phyloP scores from a whole-genome alignment of 2,888 invertebrate species.

The Candidula unifasciata region DNA sequence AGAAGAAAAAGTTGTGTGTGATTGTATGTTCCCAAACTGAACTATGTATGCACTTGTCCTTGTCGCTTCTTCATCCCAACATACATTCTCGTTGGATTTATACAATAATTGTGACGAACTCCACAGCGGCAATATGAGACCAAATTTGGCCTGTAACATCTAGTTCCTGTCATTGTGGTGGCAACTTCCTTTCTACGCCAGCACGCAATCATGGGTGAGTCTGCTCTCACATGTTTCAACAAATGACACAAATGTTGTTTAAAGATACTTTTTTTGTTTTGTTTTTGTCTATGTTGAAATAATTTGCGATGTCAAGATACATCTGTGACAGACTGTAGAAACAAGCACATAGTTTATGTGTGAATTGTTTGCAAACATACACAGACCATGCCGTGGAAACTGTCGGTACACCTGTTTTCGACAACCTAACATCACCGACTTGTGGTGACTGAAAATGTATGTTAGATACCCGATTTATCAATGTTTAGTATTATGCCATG shows the following conservation, averaged over 20 bases:
- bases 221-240: slow-evolving; percentile 26
- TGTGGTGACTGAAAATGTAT: too few species aligned
- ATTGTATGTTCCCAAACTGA: too few species aligned
- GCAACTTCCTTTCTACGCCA: slow-evolving; percentile 23
- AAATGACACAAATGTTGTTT: not conserved
- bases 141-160: too few species aligned
- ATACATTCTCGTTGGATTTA: too few species aligned
- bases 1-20: too few species aligned
- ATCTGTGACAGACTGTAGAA: not conserved
- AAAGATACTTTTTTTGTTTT: not conserved
- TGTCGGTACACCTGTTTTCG: not conserved
- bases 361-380: not conserved
- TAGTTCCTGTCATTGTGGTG: not conserved
- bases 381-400: not conserved
- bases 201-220: slow-evolving; percentile 46
- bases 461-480: too few species aligned
- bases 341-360: not conserved
- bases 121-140: too few species aligned
- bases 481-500: too few species aligned
- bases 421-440: too few species aligned
- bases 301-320: not conserved
- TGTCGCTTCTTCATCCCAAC: too few species aligned
- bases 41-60: too few species aligned
- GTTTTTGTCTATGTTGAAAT: not conserved
- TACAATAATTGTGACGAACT: not conserved